Percentiles rank a stretch among this genome's conserved stretches.
Evolutionary conservation across 2,888 invertebrate species (phyloP).

Genomic region (Colostygia pectinataria): DNA sequence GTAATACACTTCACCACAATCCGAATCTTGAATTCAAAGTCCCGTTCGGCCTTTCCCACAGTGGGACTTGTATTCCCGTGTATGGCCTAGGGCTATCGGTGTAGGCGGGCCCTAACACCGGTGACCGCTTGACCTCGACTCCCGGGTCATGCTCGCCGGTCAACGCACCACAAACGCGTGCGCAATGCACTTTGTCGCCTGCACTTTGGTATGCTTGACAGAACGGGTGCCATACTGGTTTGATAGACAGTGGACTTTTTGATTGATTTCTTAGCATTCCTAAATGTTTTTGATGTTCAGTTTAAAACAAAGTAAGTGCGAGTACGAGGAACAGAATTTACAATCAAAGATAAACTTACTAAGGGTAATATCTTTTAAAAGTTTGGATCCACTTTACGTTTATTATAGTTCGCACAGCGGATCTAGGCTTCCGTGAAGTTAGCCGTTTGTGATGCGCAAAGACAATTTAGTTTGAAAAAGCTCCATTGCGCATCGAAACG

Average conservation of each 20-base stretch:
- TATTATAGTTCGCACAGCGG: too few relatives aligned
- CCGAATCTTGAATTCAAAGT: conserved; percentile 32
- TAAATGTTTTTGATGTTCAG: too few relatives aligned
- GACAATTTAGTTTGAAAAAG: too few relatives aligned
- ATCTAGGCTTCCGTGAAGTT: too few relatives aligned
- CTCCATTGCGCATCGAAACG: too few relatives aligned
- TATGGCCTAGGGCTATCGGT: conserved; percentile 47
- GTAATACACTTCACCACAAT: not conserved
- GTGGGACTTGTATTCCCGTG: conserved; percentile 32
- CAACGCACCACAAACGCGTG: conserved; percentile 61
- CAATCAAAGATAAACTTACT: too few relatives aligned
- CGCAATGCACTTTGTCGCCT: conserved; percentile 57
- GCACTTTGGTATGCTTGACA: conserved; percentile 53
- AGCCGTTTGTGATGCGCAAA: too few relatives aligned
- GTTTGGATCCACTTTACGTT: too few relatives aligned
- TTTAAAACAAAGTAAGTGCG: too few relatives aligned
- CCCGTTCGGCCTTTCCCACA: conserved; percentile 45
- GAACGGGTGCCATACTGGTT: conserved; percentile 44
- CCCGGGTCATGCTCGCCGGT: conserved; percentile 61
- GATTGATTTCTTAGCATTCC: too few relatives aligned
- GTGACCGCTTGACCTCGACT: conserved; percentile 76
- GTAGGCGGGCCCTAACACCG: conserved; percentile 60
- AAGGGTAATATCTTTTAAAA: too few relatives aligned
- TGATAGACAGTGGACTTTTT: conserved; percentile 1
- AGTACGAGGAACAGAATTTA: too few relatives aligned